A percentile compares a stretch with the other conserved stretches of the same genome.
Evolutionary conservation across 1,140 invertebrate genomes (phyloP).

Genomic region (Cardiocondyla obscurior): DNA sequence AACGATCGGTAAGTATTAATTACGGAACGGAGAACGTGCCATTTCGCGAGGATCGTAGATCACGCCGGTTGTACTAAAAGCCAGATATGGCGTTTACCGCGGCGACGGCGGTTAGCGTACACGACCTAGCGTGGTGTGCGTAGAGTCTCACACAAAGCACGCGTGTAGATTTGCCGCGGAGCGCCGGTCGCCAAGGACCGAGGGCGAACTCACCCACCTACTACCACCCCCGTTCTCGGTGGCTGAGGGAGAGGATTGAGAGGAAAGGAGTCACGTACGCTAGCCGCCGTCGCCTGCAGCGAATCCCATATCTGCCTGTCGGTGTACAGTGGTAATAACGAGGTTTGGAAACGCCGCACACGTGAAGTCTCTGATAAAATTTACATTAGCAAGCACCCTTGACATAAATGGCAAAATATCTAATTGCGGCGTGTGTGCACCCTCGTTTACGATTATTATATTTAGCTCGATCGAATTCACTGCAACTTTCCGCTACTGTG

Average conservation of each 20-base stretch:
- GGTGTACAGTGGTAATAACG: not conserved
- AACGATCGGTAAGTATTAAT: constrained; percentile 35
- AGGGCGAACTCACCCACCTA: too few species aligned
- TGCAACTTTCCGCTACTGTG: not conserved
- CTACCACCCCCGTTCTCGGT: too few species aligned
- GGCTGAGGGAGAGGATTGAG: too few species aligned
- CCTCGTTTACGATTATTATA: constrained; percentile 9
- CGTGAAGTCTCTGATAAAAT: constrained; percentile 21
- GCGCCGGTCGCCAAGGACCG: too few species aligned
- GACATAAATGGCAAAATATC: constrained; percentile 36
- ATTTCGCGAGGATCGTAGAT: not conserved
- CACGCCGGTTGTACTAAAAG: not conserved
- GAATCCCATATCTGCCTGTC: too few species aligned
- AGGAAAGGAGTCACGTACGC: too few species aligned
- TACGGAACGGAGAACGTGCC: not conserved
- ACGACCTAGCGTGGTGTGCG: too few species aligned
- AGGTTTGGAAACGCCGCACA: not conserved
- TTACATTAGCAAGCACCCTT: constrained; percentile 31
- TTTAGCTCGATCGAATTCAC: constrained; percentile 23
- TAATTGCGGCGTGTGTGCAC: constrained; percentile 42
- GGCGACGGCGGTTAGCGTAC: too few species aligned
- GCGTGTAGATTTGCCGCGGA: too few species aligned
- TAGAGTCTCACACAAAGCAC: too few species aligned
- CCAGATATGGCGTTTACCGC: too few species aligned
- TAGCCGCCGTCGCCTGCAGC: too few species aligned